phyloP scores from a whole-genome alignment of 1,140 invertebrate species.

The Drosophila eugracilis region DNA sequence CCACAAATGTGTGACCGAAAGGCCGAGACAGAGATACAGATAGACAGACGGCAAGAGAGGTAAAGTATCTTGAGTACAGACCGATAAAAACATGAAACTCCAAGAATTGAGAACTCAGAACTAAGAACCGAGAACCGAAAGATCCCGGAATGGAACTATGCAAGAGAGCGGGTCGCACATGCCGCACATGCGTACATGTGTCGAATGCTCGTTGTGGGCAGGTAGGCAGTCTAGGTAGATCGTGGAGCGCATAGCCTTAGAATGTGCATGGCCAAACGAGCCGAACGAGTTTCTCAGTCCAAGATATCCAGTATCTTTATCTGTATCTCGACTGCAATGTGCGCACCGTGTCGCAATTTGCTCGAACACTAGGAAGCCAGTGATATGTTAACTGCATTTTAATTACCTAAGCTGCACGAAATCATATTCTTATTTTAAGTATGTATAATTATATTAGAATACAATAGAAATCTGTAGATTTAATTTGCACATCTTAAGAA shows the following conservation, averaged over 20 bases:
- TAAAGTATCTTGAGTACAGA: constrained; percentile 42
- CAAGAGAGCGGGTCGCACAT: constrained; percentile 32
- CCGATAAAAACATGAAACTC: constrained; percentile 64
- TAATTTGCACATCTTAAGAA: too few relatives aligned
- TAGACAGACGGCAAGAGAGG: constrained; percentile 5
- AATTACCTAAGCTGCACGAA: neutral
- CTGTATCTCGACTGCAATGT: constrained; percentile 46
- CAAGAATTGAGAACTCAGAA: constrained; percentile 26
- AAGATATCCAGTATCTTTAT: constrained; percentile 53
- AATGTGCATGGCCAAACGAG: constrained; percentile 66
- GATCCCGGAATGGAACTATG: constrained; percentile 27
- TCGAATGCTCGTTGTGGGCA: constrained; percentile 30
- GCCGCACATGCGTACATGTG: constrained; percentile 56
- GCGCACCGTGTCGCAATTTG: constrained; percentile 27
- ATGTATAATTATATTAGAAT: too few relatives aligned
- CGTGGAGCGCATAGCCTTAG: constrained; percentile 5
- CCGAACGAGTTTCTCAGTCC: constrained; percentile 64
- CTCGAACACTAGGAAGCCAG: constrained; percentile 25
- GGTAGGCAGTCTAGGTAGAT: constrained; percentile 30
- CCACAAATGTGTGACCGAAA: constrained; percentile 63
- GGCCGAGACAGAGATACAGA: constrained; percentile 11
- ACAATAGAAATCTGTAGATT: too few relatives aligned
- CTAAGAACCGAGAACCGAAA: constrained; percentile 8
- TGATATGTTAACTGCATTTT: too few relatives aligned
- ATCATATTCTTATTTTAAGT: too few relatives aligned